Conservation (phyloP, 2,888 invertebrate species). For the Corythucha ciliata region DNA sequence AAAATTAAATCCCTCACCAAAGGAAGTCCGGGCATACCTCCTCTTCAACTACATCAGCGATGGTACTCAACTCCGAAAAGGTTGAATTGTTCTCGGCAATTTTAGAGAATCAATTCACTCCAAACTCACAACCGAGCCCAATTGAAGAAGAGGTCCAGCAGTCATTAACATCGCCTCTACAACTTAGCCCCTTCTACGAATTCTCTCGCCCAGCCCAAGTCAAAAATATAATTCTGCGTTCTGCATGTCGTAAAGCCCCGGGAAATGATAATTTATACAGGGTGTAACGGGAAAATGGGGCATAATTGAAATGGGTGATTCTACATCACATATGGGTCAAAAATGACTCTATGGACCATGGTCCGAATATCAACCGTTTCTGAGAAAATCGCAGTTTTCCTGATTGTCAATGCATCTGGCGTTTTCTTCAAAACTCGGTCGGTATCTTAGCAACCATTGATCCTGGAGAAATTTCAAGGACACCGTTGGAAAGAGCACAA, state of each 20-base stretch:
- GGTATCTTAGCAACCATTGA: too few relatives aligned
- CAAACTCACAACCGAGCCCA: not conserved
- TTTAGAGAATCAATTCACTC: constrained; percentile 9
- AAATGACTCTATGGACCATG: too few relatives aligned
- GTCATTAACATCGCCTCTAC: not conserved
- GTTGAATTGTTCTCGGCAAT: constrained; percentile 6
- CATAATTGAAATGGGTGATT: too few relatives aligned
- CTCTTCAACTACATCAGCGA: not conserved
- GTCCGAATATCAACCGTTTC: too few relatives aligned
- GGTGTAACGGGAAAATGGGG: too few relatives aligned
- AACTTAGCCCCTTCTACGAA: constrained; percentile 1
- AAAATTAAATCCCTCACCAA: constrained; percentile 7
- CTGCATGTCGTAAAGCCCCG: constrained; percentile 4
- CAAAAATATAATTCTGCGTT: not conserved
- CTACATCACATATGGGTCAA: too few relatives aligned
- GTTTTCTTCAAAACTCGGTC: too few relatives aligned
- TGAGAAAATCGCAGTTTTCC: too few relatives aligned
- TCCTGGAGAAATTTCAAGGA: too few relatives aligned
- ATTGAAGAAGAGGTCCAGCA: not conserved
- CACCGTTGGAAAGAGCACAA: too few relatives aligned
- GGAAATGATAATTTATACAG: constrained; percentile 4
- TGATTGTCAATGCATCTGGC: too few relatives aligned
- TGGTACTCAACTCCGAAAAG: constrained; percentile 14
- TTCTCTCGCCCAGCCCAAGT: constrained; percentile 9
- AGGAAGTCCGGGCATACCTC: not conserved